A percentile compares a stretch with the other conserved stretches of the same genome.
Conservation (phyloP, 2,797 vertebrate species). For the Falco novaeseelandiae region DNA sequence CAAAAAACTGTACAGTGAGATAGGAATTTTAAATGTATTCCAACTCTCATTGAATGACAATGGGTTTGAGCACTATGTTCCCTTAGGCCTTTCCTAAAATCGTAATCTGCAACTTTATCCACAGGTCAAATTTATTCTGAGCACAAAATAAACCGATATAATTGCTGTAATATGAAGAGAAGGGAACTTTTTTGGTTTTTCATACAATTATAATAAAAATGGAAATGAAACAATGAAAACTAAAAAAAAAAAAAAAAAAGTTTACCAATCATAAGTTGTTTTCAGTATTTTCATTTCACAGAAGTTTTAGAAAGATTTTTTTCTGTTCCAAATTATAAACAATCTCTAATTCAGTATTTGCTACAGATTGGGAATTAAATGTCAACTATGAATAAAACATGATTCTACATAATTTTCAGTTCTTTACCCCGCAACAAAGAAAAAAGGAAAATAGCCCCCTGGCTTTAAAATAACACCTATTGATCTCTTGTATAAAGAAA, state of each 20-base stretch:
- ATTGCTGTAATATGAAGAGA: not conserved
- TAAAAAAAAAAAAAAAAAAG: not conserved
- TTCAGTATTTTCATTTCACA: not conserved
- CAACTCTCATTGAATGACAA: not conserved
- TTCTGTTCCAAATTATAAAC: not conserved
- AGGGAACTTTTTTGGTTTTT: not conserved
- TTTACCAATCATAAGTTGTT: not conserved
- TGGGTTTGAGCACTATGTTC: not conserved
- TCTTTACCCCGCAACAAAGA: not conserved
- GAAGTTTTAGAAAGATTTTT: not conserved
- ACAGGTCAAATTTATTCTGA: not conserved
- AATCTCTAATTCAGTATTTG: not conserved
- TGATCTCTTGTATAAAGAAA: not conserved
- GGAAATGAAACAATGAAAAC: not conserved
- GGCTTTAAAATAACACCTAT: not conserved
- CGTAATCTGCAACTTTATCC: not conserved
- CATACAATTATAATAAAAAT: not conserved
- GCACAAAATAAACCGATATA: not conserved
- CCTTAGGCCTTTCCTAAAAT: not conserved
- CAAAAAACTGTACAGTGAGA: not conserved
- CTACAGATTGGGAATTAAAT: not conserved
- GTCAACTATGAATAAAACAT: not conserved
- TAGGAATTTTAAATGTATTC: not conserved
- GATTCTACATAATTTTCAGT: not conserved
- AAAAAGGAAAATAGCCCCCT: not conserved